These are phyloP conservation scores for Thamnaconus septentrionalis DNA, from an alignment of 2,113 vertebrate species.

Conservation along the genomic window DNA sequence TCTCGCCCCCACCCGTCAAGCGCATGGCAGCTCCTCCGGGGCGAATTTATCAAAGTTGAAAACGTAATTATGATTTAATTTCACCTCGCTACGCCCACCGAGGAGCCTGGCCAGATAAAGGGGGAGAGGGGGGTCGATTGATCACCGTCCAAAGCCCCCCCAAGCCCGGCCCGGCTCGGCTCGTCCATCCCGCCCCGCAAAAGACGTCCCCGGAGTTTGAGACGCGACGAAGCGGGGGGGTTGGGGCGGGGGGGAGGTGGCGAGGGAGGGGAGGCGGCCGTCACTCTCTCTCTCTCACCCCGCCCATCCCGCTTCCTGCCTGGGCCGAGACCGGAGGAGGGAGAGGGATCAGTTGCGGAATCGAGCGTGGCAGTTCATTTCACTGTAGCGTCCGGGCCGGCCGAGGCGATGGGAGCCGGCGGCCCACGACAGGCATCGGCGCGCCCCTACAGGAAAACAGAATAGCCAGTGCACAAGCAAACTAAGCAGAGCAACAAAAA, in stretches of 20 bases:
- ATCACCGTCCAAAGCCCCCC: not conserved
- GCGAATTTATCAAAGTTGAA: constrained; percentile 68
- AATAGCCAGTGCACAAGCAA: no score
- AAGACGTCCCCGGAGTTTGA: constrained; percentile 19
- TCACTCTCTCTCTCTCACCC: constrained; percentile 67
- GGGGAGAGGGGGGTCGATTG: not conserved
- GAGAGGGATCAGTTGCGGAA: constrained; percentile 76
- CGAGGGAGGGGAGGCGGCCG: constrained; percentile 56
- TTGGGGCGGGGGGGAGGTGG: constrained; percentile 33
- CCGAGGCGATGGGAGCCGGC: constrained; percentile 27
- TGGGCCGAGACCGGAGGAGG: constrained; percentile 47
- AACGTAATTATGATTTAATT: constrained; percentile 74
- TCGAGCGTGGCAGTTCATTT: constrained; percentile 76
- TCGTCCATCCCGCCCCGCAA: no score
- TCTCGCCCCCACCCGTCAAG: constrained; percentile 33
- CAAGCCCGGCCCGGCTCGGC: no score
- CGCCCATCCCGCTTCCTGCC: constrained; percentile 49
- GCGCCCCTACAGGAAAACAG: no score
- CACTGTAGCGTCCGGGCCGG: constrained; percentile 47
- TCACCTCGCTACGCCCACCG: constrained; percentile 67
- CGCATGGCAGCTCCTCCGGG: constrained; percentile 65
- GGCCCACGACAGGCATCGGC: not conserved
- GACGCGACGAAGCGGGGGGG: constrained; percentile 54
- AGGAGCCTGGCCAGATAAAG: constrained; percentile 59
- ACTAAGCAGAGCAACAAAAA: no score